Base-by-base conservation (phyloP, 1,140 invertebrate species). In the Nomia melanderi region DNA sequence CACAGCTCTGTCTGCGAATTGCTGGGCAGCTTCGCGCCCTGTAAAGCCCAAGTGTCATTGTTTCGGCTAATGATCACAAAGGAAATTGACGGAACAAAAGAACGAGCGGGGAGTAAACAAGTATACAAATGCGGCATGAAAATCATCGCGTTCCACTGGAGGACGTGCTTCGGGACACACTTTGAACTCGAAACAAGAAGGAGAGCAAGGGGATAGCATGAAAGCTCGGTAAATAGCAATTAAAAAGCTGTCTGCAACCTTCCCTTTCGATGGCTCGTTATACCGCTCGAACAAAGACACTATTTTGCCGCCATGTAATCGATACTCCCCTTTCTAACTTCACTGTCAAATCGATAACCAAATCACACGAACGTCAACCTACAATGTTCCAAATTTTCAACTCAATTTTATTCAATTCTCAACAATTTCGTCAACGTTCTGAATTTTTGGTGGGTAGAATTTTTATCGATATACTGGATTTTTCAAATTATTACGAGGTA, bases 151-250 rank as follows among this genome's bases (percentile, higher is more conserved):
- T 57, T 60, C 27, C 4, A n/a, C 23, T 29, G 36, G 5, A 64
- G 62, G 23, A 47, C 36, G 62, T 31, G 62, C 62, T 64, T 8
- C 36, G 62, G 62, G 70, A 63, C 41, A 53, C 59, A 63, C 70
- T 72, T 72, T 72, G 29, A 50, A 36, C 39, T 27, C 59, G 11
- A n/a, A 17, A 50, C 17, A 53, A 31, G 25, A 41, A 36, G 57
- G 11, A n/a, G 31, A n/a, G 31, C 17, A 20, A 72, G 25, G 14
- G 41, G 31, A 27, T 14, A 8, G n/a, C 29, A 36, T 27, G 59
- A 63, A 63, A 60, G 59, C 70, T 72, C 29, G 39, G 70, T 63
- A 72, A 72, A 72, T 63, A 72, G 70, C 70, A 72, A 72, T 72
- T 72, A 72, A 63, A 63, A 70, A 59, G 20, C 25, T 72, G 70